Evolutionary conservation across 2,888 invertebrate species (phyloP), one percentile per base, ranked within the genome.

Genomic region (Synanthedon tipuliformis): DNA sequence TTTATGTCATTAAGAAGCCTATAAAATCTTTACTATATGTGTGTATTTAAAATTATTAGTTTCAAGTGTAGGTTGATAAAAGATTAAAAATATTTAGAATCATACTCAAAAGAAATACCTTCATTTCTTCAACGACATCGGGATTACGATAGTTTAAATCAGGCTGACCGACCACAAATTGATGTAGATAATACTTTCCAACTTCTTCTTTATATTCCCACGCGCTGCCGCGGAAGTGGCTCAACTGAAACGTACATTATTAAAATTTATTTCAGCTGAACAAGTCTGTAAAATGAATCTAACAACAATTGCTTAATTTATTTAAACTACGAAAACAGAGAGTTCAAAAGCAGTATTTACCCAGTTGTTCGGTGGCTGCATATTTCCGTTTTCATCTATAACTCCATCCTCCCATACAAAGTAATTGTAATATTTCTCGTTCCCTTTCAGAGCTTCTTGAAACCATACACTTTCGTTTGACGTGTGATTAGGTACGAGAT

Each of bases 381-480:
- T 86, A 13, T 74, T 73, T 16, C 89, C 89, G 54, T 79, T 68
- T 53, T 79, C 75, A 50, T 81, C 77, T 53, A 75, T 67, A 54
- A 77, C 78, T 5, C 90, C 90, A 57, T 92, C 88, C 51, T 81
- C 87, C 95, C 95, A 95, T 41, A 94, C 79, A 63, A 93, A 95
- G 71, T 90, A 95, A 68, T 94, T 89, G 45, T 89, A 89, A 72
- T 92, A 94, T 3, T 89, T 90, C 54, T 89, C 84, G 53, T 86
- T 81, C 1, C 85, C 81, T 2, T 89, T 84, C 1, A 91, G 81
- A 1, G 95, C 95, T 62, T 91, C 89, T 61, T 87, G 74, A 71
- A 98, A 98, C 97, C 97, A 98, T 45, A 90, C 88, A 67, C 95
- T 94, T 66, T 94, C 88, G 66, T 94, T 90, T 55, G 94, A 94